phyloP scores from a whole-genome alignment of 2,113 vertebrate species.

The Dasyprocta punctata region DNA sequence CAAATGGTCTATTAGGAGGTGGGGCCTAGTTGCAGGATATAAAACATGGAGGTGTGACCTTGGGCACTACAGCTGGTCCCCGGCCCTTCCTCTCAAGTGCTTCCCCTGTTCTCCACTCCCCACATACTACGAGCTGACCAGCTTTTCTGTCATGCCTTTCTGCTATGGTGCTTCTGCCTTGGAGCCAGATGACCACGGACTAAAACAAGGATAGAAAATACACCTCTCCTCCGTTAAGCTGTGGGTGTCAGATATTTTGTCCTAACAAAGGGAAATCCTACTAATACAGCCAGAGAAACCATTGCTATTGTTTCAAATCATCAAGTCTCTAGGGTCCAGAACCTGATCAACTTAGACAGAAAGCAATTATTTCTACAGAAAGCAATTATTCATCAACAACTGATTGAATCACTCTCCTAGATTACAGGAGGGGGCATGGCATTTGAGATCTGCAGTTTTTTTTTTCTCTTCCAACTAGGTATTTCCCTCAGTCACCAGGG shows the following conservation, averaged over 20 bases:
- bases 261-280: background rate
- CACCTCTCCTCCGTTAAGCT: background rate
- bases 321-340: slow-evolving; percentile 11
- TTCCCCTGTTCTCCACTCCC: background rate
- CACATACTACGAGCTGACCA: background rate
- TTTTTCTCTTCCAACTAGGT: slow-evolving; percentile 8
- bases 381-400: slow-evolving; percentile 69
- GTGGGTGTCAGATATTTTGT: background rate
- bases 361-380: slow-evolving; percentile 63
- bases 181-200: background rate
- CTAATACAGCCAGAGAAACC: background rate
- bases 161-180: background rate
- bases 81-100: background rate
- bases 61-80: background rate
- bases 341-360: slow-evolving; percentile 21
- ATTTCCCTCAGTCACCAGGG: background rate
- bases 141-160: background rate
- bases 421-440: background rate
- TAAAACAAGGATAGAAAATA: background rate
- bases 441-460: slow-evolving; percentile 48
- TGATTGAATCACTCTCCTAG: slow-evolving; percentile 50
- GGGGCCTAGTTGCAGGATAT: background rate
- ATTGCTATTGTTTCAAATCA: slow-evolving; percentile 14
- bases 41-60: background rate
- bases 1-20: background rate